Conservation (phyloP, 2,888 invertebrate genomes). For the Tortricodes alternella region DNA sequence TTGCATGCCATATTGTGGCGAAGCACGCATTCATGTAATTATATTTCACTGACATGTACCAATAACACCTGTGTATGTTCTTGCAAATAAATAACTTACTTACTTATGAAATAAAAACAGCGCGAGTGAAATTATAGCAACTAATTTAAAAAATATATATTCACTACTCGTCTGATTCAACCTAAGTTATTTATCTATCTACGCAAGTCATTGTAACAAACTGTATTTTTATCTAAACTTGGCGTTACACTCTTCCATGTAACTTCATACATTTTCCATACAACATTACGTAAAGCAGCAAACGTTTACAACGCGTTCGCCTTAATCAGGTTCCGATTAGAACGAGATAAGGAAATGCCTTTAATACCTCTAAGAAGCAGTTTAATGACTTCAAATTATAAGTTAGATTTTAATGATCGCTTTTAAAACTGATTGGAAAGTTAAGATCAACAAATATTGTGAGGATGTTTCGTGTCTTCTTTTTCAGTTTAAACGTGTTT, state of each 20-base stretch:
- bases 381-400: constrained; percentile 20
- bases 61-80: no score
- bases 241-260: neutral
- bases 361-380: neutral
- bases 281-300: constrained; percentile 20
- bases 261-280: neutral
- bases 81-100: no score
- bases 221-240: no score
- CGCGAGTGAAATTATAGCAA: neutral
- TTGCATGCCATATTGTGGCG: no score
- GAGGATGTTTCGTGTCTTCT: neutral
- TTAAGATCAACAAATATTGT: neutral
- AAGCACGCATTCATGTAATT: no score
- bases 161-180: neutral
- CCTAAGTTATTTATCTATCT: neutral
- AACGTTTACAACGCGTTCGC: constrained; percentile 1
- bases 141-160: neutral
- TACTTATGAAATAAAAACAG: no score
- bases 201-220: neutral
- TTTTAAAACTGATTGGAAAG: constrained; percentile 2
- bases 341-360: constrained; percentile 17
- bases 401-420: constrained; percentile 2
- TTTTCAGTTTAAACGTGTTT: no score
- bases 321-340: constrained; percentile 17
- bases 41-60: no score